These are phyloP conservation scores for Palythoa grandis DNA, from an alignment of 92 coral and sea anemone species.

Conservation along the genomic window DNA sequence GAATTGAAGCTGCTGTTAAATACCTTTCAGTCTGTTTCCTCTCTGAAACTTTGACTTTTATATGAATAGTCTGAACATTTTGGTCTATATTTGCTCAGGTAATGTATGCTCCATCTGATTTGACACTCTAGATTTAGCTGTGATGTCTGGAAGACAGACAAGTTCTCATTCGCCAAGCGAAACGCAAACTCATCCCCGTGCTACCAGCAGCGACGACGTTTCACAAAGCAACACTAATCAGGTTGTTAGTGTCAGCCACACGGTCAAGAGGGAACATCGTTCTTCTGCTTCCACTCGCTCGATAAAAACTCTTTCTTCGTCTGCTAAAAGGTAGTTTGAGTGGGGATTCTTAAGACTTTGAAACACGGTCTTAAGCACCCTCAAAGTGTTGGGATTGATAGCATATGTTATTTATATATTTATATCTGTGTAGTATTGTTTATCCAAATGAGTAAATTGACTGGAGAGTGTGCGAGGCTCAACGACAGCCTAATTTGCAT, in stretches of 20 bases:
- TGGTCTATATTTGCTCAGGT: slow-evolving; percentile 8
- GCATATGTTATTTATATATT: slow-evolving; percentile 38
- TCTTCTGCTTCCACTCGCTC: slow-evolving; percentile 45
- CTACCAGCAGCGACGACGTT: slow-evolving; percentile 6
- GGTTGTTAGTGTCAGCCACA: slow-evolving; percentile 37
- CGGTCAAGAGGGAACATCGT: slow-evolving; percentile 44
- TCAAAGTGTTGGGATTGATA: slow-evolving; percentile 13
- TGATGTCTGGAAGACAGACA: slow-evolving; percentile 48
- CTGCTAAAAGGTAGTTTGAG: slow-evolving; percentile 61
- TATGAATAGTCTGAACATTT: neutral
- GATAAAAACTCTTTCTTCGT: slow-evolving; percentile 49
- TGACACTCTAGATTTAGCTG: slow-evolving; percentile 15
- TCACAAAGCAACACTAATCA: slow-evolving; percentile 13
- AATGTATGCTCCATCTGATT: neutral
- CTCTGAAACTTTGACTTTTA: slow-evolving; percentile 1
- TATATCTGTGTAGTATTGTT: slow-evolving; percentile 48
- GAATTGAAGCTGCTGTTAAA: neutral
- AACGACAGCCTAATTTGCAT: slow-evolving; percentile 88
- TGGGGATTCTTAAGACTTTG: neutral
- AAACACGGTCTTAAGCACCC: neutral
- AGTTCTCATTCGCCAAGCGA: slow-evolving; percentile 33
- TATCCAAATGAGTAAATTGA: slow-evolving; percentile 52
- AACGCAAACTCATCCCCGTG: slow-evolving; percentile 18
- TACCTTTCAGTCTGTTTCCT: neutral
- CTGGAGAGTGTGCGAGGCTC: slow-evolving; percentile 41